Percentiles rank a stretch among this genome's conserved stretches.
These are phyloP conservation scores for Ceratosolen solmsi DNA, from an alignment of 1,140 invertebrate species.

Conservation along the genomic window DNA sequence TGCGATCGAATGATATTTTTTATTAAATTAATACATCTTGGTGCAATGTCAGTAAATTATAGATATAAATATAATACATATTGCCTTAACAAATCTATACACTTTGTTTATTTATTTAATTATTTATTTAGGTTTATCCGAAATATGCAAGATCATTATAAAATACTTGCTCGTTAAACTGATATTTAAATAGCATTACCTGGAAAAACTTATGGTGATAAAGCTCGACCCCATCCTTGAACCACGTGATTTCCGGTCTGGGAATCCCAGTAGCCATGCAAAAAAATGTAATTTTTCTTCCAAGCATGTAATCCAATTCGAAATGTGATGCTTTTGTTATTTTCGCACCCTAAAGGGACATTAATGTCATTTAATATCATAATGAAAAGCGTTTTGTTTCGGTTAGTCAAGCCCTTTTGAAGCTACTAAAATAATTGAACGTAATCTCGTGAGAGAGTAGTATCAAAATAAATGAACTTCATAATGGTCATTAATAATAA, in stretches of 20 bases:
- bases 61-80: no score
- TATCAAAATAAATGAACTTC: slow-evolving; percentile 30
- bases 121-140: no score
- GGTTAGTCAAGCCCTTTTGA: not conserved
- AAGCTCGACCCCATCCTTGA: slow-evolving; percentile 92
- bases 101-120: no score
- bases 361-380: not conserved
- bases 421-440: not conserved
- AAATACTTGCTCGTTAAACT: no score
- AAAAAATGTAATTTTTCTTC: slow-evolving; percentile 93
- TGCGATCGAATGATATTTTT: no score
- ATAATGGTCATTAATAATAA: slow-evolving; percentile 22
- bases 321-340: slow-evolving; percentile 92
- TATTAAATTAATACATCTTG: no score
- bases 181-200: no score
- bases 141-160: no score
- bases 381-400: not conserved
- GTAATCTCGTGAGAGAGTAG: not conserved
- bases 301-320: slow-evolving; percentile 92
- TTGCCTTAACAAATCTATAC: no score
- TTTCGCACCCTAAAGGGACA: slow-evolving; percentile 84
- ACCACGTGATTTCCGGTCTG: slow-evolving; percentile 91
- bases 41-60: no score
- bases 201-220: slow-evolving; percentile 91
- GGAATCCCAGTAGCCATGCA: slow-evolving; percentile 90